phyloP scores from a whole-genome alignment of 2,113 vertebrate species.

The Baryphthengus martii region DNA sequence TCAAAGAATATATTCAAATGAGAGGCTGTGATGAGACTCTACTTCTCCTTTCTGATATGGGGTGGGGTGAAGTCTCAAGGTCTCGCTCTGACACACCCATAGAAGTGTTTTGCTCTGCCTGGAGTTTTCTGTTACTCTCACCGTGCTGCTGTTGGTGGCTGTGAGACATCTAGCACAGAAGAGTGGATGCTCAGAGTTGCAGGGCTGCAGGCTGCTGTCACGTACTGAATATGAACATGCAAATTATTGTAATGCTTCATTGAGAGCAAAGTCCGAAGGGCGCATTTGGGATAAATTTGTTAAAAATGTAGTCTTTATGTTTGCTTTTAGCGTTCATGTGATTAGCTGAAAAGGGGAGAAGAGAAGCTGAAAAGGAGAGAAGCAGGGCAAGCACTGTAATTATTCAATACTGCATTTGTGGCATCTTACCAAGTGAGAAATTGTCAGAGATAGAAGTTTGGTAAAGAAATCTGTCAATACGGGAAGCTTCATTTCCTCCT shows the following conservation, averaged over 20 bases:
- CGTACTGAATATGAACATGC: accelerated
- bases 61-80: not conserved
- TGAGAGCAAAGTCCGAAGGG: not conserved
- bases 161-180: not conserved
- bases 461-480: not conserved
- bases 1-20: not conserved
- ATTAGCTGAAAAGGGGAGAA: not conserved
- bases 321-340: not conserved
- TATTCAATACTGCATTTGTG: not conserved
- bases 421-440: not conserved
- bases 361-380: not conserved
- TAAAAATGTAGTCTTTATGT: not conserved
- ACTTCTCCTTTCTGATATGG: not conserved
- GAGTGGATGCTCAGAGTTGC: not conserved
- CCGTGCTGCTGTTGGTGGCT: not conserved
- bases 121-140: accelerated
- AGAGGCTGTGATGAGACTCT: not conserved
- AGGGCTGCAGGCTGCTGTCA: not conserved
- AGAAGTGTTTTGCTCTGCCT: not conserved
- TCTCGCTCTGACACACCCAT: not conserved
- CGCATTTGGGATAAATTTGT: not conserved
- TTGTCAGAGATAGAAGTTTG: not conserved
- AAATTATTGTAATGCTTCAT: not conserved
- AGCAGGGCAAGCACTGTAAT: not conserved
- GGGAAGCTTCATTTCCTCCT: not conserved